Evolutionary conservation across 1,140 invertebrate genomes (phyloP).

Genomic region (Diabrotica virgifera): DNA sequence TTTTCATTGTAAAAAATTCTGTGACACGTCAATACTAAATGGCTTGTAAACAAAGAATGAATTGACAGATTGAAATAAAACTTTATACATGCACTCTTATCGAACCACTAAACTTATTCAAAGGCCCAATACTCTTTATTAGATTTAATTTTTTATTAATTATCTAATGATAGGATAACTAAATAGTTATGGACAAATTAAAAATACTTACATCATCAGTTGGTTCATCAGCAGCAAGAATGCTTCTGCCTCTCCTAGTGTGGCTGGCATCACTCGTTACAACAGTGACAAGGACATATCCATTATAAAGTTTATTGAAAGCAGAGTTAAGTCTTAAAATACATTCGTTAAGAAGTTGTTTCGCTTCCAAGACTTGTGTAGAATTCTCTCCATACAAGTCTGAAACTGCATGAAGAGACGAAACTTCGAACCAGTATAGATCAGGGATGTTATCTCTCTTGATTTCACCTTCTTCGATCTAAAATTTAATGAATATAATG

Average conservation of each 20-base stretch:
- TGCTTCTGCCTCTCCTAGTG: conserved; percentile 49
- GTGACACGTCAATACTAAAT: too few species aligned
- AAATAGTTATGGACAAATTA: too few species aligned
- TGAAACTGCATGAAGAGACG: conserved; percentile 58
- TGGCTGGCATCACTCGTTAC: conserved; percentile 66
- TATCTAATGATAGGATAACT: too few species aligned
- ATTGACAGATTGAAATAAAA: too few species aligned
- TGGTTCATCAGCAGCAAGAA: conserved; percentile 21
- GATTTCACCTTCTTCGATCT: conserved; percentile 52
- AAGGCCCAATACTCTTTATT: too few species aligned
- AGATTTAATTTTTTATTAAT: too few species aligned
- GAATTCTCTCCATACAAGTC: conserved; percentile 68
- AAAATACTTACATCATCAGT: conserved; percentile 21
- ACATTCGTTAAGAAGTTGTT: conserved; percentile 59
- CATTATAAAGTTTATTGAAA: conserved; percentile 64
- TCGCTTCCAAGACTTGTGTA: conserved; percentile 63
- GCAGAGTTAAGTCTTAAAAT: conserved; percentile 56
- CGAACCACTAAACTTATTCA: too few species aligned
- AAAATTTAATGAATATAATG: neutral
- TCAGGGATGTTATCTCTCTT: conserved; percentile 58
- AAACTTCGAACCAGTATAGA: conserved; percentile 65
- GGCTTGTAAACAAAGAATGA: too few species aligned
- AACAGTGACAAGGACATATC: conserved; percentile 62
- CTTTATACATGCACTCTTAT: too few species aligned
- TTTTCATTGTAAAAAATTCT: too few species aligned